Evolutionary conservation across 1,140 invertebrate species (phyloP), one percentile per base, ranked within the genome.

Genomic region (Helicoverpa zea): DNA sequence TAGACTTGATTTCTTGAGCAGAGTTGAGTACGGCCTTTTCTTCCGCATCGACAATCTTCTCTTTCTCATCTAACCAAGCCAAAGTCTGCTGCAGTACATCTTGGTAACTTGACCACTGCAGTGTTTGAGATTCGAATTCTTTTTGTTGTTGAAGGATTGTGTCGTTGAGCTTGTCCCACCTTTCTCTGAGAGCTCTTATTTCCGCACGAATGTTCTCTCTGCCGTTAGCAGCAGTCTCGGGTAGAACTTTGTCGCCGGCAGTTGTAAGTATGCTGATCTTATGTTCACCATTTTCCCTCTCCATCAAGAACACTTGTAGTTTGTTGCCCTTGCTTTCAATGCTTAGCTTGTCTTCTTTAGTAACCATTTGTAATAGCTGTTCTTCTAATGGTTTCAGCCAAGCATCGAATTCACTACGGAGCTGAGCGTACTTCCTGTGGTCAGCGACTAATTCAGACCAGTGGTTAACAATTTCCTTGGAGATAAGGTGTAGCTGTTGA

Each of bases 181-280:
- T 95, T 88, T 98, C 98, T 89, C 97, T 96, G 73, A 97, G 95
- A 23, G 96, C 96, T 90, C 98, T 96, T 81, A 99, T 94, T 86
- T 99, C 97, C 82, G 97, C 96, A 11, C 98, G 96, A 54, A 99
- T 97, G 51, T 96, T 97, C 92, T 99, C 99, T 79, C 99, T 96
- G 12, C 98, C 99, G 87, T 97, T 96, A 30, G 98, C 97, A 3
- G 98, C 98, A 4, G 98, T 99, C 92, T 99, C 98, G 0, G 98
- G 98, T 81, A 98, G 97, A 30, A 99, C 96, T 90, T 97, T 97
- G 88, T 99, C 98, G 4, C 98, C 98, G 14, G 97, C 94, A 5
- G 97, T 95, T 4, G 97, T 97, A 0, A 98, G 87, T 14, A 96
- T 96, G 35, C 96, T 96, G 56, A 99, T 96, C 86, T 97, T 97